Percentiles rank a stretch among this genome's conserved stretches.
phyloP scores from a whole-genome alignment of 2,113 vertebrate species.

The Hylia prasina region DNA sequence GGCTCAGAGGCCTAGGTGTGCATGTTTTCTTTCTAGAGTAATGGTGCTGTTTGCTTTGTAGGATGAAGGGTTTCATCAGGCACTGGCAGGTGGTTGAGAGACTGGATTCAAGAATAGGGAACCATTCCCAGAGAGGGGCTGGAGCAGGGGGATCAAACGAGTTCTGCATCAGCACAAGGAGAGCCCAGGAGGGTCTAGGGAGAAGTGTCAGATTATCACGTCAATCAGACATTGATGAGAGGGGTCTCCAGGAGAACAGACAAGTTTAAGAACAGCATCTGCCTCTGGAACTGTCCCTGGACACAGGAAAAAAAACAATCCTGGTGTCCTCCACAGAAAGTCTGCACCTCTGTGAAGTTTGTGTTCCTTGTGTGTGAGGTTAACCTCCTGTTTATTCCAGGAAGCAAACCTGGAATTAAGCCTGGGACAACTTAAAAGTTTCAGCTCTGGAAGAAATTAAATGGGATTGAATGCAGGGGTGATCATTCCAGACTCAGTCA shows the following conservation, averaged over 20 bases:
- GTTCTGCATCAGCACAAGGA: not conserved
- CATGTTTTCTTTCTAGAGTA: not conserved
- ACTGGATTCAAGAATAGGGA: not conserved
- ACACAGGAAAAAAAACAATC: not conserved
- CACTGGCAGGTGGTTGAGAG: not conserved
- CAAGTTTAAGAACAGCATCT: not conserved
- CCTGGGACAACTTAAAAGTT: not conserved
- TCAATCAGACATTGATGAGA: not conserved
- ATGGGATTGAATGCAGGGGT: not conserved
- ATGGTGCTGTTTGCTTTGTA: not conserved
- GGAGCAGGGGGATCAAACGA: not conserved
- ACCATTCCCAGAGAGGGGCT: not conserved
- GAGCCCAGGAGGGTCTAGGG: not conserved
- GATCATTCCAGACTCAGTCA: not conserved
- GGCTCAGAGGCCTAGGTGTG: not conserved
- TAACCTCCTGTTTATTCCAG: not conserved
- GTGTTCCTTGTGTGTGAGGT: not conserved
- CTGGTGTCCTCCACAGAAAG: not conserved
- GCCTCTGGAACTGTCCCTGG: not conserved
- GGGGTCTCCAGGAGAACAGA: not conserved
- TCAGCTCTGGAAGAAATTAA: slow-evolving; percentile 27
- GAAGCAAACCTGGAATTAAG: not conserved
- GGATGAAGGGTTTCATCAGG: not conserved
- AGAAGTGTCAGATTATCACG: not conserved
- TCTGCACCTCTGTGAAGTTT: not conserved